Conservation (phyloP, 2,113 vertebrate species). For the Macrotis lagotis region DNA sequence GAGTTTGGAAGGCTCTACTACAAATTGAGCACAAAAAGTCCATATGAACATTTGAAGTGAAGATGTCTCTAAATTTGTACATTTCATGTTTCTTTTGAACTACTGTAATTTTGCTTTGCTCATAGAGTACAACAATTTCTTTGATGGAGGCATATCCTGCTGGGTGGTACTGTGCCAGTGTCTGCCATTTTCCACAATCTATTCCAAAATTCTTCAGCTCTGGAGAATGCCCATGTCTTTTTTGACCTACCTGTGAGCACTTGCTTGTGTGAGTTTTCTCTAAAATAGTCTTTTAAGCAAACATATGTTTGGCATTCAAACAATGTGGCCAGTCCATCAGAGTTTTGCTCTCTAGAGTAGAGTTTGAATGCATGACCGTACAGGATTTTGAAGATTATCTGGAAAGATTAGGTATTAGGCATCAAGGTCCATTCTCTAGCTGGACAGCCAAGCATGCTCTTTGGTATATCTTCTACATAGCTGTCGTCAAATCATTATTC, state of each 20-base stretch:
- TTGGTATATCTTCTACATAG: not conserved
- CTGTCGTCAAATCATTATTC: not conserved
- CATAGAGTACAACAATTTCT: not conserved
- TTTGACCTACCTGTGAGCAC: not conserved
- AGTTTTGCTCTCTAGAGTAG: not conserved
- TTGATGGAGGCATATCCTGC: not conserved
- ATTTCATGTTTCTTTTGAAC: not conserved
- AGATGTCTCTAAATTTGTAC: not conserved
- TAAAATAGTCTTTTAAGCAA: not conserved
- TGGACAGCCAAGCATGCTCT: not conserved
- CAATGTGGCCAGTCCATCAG: not conserved
- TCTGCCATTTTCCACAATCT: not conserved
- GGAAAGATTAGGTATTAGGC: not conserved
- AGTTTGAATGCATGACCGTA: not conserved
- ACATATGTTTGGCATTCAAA: not conserved
- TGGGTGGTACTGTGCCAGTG: not conserved
- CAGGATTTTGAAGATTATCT: not conserved
- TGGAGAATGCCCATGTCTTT: not conserved
- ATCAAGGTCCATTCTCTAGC: not conserved
- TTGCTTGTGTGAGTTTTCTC: not conserved
- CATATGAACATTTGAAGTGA: not conserved
- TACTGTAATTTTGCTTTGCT: not conserved
- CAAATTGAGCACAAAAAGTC: not conserved
- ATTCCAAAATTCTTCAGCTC: not conserved
- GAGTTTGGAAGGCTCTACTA: not conserved